Evolutionary conservation across 1,140 invertebrate species (phyloP).

Genomic region (Pemphigus obesinymphae): DNA sequence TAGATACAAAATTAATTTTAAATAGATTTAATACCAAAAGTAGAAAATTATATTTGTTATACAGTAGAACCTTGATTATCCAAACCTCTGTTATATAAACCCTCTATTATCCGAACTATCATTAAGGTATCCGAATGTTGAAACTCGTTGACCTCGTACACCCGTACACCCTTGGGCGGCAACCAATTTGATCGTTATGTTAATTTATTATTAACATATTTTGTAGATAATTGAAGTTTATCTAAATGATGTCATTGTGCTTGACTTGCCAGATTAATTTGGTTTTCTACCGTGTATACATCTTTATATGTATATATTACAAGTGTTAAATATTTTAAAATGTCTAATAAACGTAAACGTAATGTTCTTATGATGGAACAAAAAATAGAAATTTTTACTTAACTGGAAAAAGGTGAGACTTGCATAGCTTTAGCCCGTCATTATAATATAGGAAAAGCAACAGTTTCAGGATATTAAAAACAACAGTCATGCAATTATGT

Average conservation of each 20-base stretch:
- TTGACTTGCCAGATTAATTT: neutral
- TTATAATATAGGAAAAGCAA: conserved; percentile 43
- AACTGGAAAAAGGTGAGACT: conserved; percentile 42
- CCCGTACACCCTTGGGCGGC: too few species aligned
- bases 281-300: neutral
- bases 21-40: too few species aligned
- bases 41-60: too few species aligned
- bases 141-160: neutral
- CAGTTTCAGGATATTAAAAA: conserved; percentile 43
- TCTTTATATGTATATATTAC: too few species aligned
- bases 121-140: too few species aligned
- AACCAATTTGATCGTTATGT: too few species aligned
- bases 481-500: conserved; percentile 20
- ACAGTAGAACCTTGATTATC: too few species aligned
- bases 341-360: neutral
- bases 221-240: neutral
- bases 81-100: neutral
- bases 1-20: too few species aligned
- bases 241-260: neutral
- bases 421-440: neutral
- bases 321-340: neutral
- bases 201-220: neutral
- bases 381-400: conserved; percentile 42
- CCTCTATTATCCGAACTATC: too few species aligned
- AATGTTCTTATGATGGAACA: conserved; percentile 22